phyloP scores from a whole-genome alignment of 2,888 invertebrate species.

The Spodoptera exigua region DNA sequence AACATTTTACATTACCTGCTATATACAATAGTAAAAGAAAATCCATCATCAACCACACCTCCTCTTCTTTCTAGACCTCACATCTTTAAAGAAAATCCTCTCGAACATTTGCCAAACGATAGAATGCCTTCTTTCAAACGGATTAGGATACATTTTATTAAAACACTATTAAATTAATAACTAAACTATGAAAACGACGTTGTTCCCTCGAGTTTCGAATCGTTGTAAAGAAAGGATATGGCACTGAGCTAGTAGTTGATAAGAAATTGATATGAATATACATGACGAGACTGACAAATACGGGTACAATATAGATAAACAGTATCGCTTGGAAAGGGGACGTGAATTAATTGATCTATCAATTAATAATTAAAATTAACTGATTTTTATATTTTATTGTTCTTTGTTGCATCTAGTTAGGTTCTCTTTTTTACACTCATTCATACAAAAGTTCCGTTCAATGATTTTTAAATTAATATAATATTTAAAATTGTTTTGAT shows the following conservation, averaged over 20 bases:
- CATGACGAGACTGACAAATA: slow-evolving; percentile 22
- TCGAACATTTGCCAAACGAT: slow-evolving; percentile 89
- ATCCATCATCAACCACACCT: slow-evolving; percentile 42
- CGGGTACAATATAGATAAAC: slow-evolving; percentile 29
- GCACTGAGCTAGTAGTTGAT: slow-evolving; percentile 51
- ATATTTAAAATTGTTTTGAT: no score
- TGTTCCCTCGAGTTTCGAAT: slow-evolving; percentile 22
- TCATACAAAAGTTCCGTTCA: no score
- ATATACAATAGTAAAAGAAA: slow-evolving; percentile 22
- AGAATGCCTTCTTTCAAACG: slow-evolving; percentile 89
- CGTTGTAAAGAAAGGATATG: slow-evolving; percentile 44
- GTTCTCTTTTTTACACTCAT: no score
- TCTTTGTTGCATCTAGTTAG: no score
- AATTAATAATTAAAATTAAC: no score
- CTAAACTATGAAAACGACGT: slow-evolving; percentile 30
- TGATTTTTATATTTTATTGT: no score
- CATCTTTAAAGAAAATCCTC: slow-evolving; percentile 73
- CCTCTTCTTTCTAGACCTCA: slow-evolving; percentile 38
- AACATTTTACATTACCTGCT: slow-evolving; percentile 31
- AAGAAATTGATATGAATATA: slow-evolving; percentile 38
- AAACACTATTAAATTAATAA: slow-evolving; percentile 12
- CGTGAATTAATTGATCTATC: no score
- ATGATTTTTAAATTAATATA: no score
- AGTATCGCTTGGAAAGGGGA: not conserved
- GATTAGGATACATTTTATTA: slow-evolving; percentile 89